Percentiles rank a stretch among this genome's conserved stretches.
Conservation (phyloP, 1,140 invertebrate species). For the Drosophila triauraria region DNA sequence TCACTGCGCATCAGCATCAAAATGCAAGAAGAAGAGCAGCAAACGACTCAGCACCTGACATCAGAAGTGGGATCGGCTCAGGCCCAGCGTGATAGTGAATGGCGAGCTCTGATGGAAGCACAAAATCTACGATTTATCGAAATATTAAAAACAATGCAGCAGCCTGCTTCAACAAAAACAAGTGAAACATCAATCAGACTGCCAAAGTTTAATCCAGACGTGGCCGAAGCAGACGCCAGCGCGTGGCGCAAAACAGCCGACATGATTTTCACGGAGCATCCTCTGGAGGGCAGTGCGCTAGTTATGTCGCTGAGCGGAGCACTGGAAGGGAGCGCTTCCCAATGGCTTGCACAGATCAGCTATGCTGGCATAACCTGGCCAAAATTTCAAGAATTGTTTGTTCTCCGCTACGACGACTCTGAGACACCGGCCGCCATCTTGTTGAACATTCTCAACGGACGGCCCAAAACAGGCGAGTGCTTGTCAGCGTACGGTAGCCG, state of each 20-base stretch:
- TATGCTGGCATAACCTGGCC: too few species aligned
- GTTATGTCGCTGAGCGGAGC: too few species aligned
- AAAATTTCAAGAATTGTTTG: constrained; percentile 10
- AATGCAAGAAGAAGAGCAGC: too few species aligned
- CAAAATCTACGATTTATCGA: constrained; percentile 9
- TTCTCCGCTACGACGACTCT: constrained; percentile 8
- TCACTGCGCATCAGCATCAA: too few species aligned
- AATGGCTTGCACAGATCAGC: too few species aligned
- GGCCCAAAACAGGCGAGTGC: neutral
- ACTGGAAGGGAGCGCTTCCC: too few species aligned
- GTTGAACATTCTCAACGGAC: constrained; percentile 5
- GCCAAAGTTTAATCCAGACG: neutral
- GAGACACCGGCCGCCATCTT: neutral
- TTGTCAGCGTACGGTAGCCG: too few species aligned
- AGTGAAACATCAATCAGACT: neutral
- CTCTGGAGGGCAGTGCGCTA: neutral
- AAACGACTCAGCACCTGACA: too few species aligned
- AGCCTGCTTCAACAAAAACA: constrained; percentile 6
- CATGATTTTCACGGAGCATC: too few species aligned
- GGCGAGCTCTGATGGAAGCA: neutral
- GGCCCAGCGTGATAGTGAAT: constrained; percentile 7
- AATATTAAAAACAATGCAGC: constrained; percentile 10
- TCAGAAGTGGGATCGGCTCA: constrained; percentile 4
- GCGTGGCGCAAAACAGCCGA: too few species aligned
- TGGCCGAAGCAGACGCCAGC: neutral